These are phyloP conservation scores for Listronotus bonariensis DNA, from an alignment of 1,140 invertebrate species.

Conservation along the genomic window DNA sequence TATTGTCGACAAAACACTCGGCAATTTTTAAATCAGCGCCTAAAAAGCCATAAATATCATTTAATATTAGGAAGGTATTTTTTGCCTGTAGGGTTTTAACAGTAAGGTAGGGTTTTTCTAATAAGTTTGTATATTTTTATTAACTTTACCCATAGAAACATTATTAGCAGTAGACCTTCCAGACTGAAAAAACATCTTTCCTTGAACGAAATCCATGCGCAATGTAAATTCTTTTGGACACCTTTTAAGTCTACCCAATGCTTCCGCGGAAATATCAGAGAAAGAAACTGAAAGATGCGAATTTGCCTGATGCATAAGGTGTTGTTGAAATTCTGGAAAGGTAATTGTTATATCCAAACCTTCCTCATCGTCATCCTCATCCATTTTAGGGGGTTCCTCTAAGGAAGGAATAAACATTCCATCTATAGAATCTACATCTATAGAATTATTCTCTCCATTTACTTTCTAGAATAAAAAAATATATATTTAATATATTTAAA, in stretches of 20 bases:
- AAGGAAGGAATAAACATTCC: constrained; percentile 35
- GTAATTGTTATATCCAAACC: constrained; percentile 36
- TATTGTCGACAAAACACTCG: constrained; percentile 22
- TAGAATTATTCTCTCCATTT: constrained; percentile 3
- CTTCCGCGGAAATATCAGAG: constrained; percentile 34
- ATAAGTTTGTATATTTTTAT: too few relatives aligned
- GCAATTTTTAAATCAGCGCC: constrained; percentile 28
- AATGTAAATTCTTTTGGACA: constrained; percentile 40
- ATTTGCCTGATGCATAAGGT: constrained; percentile 4
- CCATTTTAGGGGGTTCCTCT: constrained; percentile 22
- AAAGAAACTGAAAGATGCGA: constrained; percentile 33
- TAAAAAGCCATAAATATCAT: neutral
- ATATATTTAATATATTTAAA: too few relatives aligned
- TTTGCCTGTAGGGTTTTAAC: too few relatives aligned
- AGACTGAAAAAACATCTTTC: constrained; percentile 33
- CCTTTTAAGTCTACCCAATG: constrained; percentile 25
- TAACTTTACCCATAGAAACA: constrained; percentile 21
- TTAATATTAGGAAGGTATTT: too few relatives aligned
- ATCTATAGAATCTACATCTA: constrained; percentile 30
- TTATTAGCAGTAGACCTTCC: constrained; percentile 28
- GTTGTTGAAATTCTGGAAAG: constrained; percentile 30
- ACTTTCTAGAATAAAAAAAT: constrained; percentile 4
- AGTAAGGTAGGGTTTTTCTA: too few relatives aligned
- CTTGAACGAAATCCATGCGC: constrained; percentile 34
- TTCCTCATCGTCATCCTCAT: constrained; percentile 32